Base-by-base conservation (phyloP, 2,113 vertebrate species). In the Lontra canadensis region DNA sequence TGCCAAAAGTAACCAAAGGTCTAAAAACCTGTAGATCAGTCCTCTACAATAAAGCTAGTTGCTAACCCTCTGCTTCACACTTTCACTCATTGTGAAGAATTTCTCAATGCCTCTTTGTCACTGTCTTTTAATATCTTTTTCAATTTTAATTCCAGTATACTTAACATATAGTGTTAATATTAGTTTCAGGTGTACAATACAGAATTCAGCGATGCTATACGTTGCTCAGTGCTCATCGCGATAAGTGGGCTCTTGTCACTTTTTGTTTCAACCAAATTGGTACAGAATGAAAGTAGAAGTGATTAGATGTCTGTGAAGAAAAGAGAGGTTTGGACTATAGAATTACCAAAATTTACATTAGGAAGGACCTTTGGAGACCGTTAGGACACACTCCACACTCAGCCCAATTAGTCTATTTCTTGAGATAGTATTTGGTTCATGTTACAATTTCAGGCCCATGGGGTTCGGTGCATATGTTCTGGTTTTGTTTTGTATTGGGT, bases 1-100 rank as follows among this genome's bases (percentile, higher is more conserved):
- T 96, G 95, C 97, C 97, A 94, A 95, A 95, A 97, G 90, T 80
- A 87, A 89, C 31, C 87, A 87, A 96, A 96, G 83, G 39, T 83
- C 90, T 94, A 81, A 93, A 93, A 96, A 65, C 61, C 79, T 44
- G n/a, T 94, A 82, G 94, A 74, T 93, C 69, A 74, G 59, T 49
- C 52, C 11, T 26, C 49, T 87, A 18, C 29, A 59, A 15, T 67
- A 88, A 95, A 57, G 44, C 88, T 79, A 5, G 34, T 25, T 76
- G 73, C 69, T 82, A 61, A 25, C 4, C 34, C 59, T 39, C 65
- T 49, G n/a, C 61, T 95, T 97, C 92, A 86, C 82, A 61, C 4
- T 79, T 71, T 57, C 47, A 26, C n/a, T 36, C 34, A 73, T 49
- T 44, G 95, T 80, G 55, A 84, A 63, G 61, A 92, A 59, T 80